Evolutionary conservation across 1,140 invertebrate genomes (phyloP), one percentile per base, ranked within the genome.

Genomic region (Euglossa dilemma): DNA sequence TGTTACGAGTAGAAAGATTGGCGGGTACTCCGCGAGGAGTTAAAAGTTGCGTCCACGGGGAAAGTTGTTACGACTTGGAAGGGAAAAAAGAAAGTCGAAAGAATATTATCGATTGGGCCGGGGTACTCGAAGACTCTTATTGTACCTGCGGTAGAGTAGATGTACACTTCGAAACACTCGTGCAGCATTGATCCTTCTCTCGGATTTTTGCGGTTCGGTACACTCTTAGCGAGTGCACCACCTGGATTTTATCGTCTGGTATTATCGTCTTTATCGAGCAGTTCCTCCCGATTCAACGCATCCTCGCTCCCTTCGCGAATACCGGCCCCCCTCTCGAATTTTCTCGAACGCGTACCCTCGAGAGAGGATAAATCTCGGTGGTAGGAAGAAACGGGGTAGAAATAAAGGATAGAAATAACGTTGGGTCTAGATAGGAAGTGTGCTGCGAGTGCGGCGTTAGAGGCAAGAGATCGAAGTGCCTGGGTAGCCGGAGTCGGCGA

Each of bases 71-170:
- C 73, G 25, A n/a, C 12, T 47, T 7, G 11, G 45, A 25, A 9
- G 23, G 28, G 12, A 16, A 57, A 18, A 64, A 50, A 45, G 23
- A 7, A 63, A 23, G 1, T 25, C 0, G n/a, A 8, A 14, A 36
- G 59, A 64, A 75, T 52, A 63, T 75, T 63, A 64, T 75, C 50
- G 73, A 75, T 75, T 75, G 45, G 45, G 45, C 45, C 9, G 25
- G 6, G 16, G 59, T 36, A 50, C 45, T 75, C 59, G 59, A 36
- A 75, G 36, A 78, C 36, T 67, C 36, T 47, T 28, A 47, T 50
- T 75, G 45, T 75, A 63, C 43, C 63, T 23, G 45, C 7, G 36
- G 36, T 11, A 23, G 12, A 25, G 18, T 2, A 14, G 23, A n/a
- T 36, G 25, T 50, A 75, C 23, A 20, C 45, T 70, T 57, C 14